Percentiles rank a stretch among this genome's conserved stretches.
These are phyloP conservation scores for Heliconius sara DNA, from an alignment of 2,888 invertebrate genomes.

Conservation along the genomic window DNA sequence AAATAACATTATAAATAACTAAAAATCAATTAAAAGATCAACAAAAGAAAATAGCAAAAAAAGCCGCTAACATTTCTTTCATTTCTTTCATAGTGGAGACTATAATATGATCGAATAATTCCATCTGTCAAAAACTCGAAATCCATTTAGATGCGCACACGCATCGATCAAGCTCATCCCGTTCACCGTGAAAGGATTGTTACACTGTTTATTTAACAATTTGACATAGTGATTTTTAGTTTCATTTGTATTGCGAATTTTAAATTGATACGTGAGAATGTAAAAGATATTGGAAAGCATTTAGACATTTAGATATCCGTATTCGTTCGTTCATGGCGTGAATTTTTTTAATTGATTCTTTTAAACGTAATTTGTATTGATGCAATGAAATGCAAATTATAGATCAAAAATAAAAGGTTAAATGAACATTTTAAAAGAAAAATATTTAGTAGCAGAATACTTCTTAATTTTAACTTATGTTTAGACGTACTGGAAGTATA, in stretches of 20 bases:
- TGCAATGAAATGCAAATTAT: no score
- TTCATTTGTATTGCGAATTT: constrained; percentile 64
- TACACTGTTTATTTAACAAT: constrained; percentile 74
- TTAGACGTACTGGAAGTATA: not conserved
- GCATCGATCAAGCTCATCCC: constrained; percentile 69
- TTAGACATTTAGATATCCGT: not conserved
- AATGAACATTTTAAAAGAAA: no score
- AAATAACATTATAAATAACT: not conserved
- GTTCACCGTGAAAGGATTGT: constrained; percentile 68
- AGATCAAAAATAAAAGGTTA: no score
- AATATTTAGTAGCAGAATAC: not conserved
- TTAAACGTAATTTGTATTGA: not conserved
- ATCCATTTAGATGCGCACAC: constrained; percentile 61
- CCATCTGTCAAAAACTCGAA: constrained; percentile 46
- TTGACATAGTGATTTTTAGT: constrained; percentile 63
- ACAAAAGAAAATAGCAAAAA: not conserved
- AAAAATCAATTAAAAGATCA: not conserved
- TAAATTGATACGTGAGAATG: constrained; percentile 74
- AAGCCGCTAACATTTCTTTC: constrained; percentile 11
- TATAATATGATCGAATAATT: constrained; percentile 20
- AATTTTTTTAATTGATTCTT: not conserved
- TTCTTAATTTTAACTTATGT: not conserved
- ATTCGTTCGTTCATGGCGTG: not conserved
- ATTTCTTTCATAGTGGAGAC: not conserved
- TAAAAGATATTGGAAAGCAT: constrained; percentile 61